A percentile compares a stretch with the other conserved stretches of the same genome.
Conservation (phyloP, 2,888 invertebrate genomes). For the Lissonota sp. region DNA sequence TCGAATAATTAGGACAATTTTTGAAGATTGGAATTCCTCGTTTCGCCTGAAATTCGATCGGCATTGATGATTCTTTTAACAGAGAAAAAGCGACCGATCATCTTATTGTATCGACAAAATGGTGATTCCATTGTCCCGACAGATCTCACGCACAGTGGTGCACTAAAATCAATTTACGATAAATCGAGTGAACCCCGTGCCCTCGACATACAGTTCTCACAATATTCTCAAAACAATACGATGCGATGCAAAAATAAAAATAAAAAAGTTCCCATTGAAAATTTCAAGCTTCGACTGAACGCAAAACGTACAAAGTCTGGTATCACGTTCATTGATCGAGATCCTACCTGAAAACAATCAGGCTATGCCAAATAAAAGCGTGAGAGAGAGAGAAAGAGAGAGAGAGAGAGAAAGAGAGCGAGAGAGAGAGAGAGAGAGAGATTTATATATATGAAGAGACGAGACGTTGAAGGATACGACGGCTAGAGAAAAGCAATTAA, state of each 20-base stretch:
- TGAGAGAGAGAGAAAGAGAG: background rate
- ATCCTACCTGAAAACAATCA: slow-evolving; percentile 57
- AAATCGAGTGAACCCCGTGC: background rate
- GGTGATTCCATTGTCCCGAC: slow-evolving; percentile 53
- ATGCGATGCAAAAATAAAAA: background rate
- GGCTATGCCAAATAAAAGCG: slow-evolving; percentile 35
- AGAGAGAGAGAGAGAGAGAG: slow-evolving; percentile 1
- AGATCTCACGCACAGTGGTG: slow-evolving; percentile 9
- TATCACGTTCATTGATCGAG: slow-evolving; percentile 49
- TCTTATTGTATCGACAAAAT: slow-evolving; percentile 60
- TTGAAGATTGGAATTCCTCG: too few relatives aligned
- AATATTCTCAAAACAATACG: background rate
- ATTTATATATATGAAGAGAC: slow-evolving; percentile 22
- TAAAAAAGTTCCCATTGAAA: slow-evolving; percentile 11
- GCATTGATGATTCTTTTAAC: slow-evolving; percentile 74
- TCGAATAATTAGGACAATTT: too few relatives aligned
- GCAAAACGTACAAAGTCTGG: background rate
- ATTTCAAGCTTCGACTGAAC: slow-evolving; percentile 23
- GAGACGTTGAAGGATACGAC: slow-evolving; percentile 63
- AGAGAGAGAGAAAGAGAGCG: slow-evolving; percentile 4
- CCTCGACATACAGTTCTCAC: background rate
- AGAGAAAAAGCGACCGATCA: slow-evolving; percentile 10
- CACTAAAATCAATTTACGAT: slow-evolving; percentile 39
- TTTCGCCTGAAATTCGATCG: too few relatives aligned
- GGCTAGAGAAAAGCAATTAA: slow-evolving; percentile 75